phyloP scores from a whole-genome alignment of 64 coral and sea anemone species.

The Montipora capricornis region DNA sequence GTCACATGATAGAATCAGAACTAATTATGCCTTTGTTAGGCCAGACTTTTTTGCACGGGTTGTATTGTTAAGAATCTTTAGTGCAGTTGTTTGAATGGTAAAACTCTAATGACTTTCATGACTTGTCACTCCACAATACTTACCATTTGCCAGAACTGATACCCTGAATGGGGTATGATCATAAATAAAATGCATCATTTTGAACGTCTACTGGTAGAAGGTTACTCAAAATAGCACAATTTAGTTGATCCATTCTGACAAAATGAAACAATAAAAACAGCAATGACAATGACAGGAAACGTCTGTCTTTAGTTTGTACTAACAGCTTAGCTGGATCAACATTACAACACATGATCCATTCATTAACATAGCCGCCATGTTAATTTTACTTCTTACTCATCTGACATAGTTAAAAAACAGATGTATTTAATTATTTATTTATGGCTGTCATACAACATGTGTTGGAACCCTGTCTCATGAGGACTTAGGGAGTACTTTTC shows the following conservation, averaged over 20 bases:
- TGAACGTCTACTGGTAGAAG: conserved; percentile 4
- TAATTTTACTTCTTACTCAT: conserved; percentile 16
- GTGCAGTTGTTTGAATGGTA: conserved; percentile 1
- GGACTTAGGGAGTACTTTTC: conserved; percentile 36
- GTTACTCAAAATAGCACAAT: not conserved
- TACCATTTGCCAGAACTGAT: not conserved
- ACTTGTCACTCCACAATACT: not conserved
- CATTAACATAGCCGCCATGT: not conserved
- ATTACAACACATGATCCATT: not conserved
- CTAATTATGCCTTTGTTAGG: too few relatives aligned
- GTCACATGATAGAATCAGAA: too few relatives aligned
- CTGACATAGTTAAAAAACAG: not conserved
- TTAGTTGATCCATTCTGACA: not conserved
- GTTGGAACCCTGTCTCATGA: conserved; percentile 13
- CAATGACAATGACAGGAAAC: not conserved
- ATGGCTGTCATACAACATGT: conserved; percentile 14
- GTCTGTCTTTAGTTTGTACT: not conserved
- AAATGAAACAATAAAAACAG: not conserved
- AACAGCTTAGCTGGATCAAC: conserved; percentile 2
- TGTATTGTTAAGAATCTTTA: not conserved
- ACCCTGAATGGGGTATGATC: not conserved
- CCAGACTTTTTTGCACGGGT: too few relatives aligned
- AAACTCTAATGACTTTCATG: not conserved
- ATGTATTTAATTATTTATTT: conserved; percentile 6
- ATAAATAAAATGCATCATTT: not conserved